Conservation (phyloP, 2,888 invertebrate species). For the Mellilla xanthometata region DNA sequence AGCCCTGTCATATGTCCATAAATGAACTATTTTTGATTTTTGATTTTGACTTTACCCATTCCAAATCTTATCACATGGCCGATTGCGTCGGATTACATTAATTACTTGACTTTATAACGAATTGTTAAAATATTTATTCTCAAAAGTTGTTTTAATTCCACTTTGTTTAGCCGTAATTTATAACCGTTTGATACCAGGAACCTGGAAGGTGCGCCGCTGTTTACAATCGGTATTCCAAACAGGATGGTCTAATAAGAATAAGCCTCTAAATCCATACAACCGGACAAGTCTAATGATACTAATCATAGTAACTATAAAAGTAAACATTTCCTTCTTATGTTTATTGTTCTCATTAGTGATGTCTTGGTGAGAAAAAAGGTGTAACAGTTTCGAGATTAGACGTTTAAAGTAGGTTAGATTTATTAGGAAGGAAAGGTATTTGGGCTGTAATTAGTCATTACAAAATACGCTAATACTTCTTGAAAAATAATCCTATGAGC, state of each 20-base stretch:
- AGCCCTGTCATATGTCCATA: too few species aligned
- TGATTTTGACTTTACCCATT: too few species aligned
- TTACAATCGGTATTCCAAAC: conserved; percentile 33
- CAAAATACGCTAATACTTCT: too few species aligned
- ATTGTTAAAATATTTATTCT: too few species aligned
- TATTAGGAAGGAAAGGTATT: conserved; percentile 23
- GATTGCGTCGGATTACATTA: too few species aligned
- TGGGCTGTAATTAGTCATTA: not conserved
- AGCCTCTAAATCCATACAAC: conserved; percentile 47
- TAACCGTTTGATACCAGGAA: conserved; percentile 13
- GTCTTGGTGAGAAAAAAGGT: conserved; percentile 35
- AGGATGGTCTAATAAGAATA: conserved; percentile 51
- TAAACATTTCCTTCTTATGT: conserved; percentile 49
- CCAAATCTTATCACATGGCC: too few species aligned
- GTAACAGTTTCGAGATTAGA: conserved; percentile 25
- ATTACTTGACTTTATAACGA: too few species aligned
- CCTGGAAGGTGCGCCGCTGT: conserved; percentile 22
- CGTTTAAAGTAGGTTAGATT: conserved; percentile 25
- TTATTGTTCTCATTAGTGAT: conserved; percentile 38
- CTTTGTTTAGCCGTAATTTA: conserved; percentile 22
- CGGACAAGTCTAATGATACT: conserved; percentile 54
- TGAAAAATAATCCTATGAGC: too few species aligned
- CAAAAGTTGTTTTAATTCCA: conserved; percentile 47
- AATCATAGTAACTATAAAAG: conserved; percentile 55
- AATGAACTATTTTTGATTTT: too few species aligned